Base-by-base conservation (phyloP, 2,888 invertebrate species). In the Liposcelis brunnea region DNA sequence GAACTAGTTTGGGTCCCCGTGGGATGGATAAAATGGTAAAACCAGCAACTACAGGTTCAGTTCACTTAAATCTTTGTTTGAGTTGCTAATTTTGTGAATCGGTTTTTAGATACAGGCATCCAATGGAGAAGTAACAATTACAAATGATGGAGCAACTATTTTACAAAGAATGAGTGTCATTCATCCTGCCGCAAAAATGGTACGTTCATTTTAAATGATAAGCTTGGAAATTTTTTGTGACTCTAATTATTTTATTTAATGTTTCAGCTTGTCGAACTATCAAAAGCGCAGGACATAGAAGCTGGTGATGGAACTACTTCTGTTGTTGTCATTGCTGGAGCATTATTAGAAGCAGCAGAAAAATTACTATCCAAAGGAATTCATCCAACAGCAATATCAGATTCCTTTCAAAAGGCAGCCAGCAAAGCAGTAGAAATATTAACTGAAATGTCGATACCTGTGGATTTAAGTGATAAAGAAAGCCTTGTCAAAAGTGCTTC, bases 1-100 rank as follows among this genome's bases (percentile, higher is more conserved):
- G 97, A 49, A 99, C 98, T 11, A 95, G 95, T 67, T 72, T 98
- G 65, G 98, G 98, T 3, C 98, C 98, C 15, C 76, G 90, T 54
- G 97, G 98, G 51, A 98, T 98, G 98, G 98, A 98, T 62, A 98
- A 98, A 75, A 98, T 98, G 98, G 86, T 87, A 71, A 63, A 6
- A n/a, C n/a, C n/a, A n/a, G n/a, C n/a, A n/a, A n/a, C n/a, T n/a
- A n/a, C n/a, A 52, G 54, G 44, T 26, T 14, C 32, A 34, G 7
- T 3, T 15, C 19, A 31, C 31, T 45, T 7, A 16, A 26, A 45
- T n/a, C 15, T 15, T 18, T 44, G 4, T 26, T 45, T 43, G n/a
- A 37, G 18, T n/a, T 21, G 14, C n/a, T 7, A 21, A 18, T 36
- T 35, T 18, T 38, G 12, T 2, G n/a, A 19, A 48, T 52, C 49